Conservation (phyloP, 2,113 vertebrate genomes). For the Haplochromis vanheusdeni region DNA sequence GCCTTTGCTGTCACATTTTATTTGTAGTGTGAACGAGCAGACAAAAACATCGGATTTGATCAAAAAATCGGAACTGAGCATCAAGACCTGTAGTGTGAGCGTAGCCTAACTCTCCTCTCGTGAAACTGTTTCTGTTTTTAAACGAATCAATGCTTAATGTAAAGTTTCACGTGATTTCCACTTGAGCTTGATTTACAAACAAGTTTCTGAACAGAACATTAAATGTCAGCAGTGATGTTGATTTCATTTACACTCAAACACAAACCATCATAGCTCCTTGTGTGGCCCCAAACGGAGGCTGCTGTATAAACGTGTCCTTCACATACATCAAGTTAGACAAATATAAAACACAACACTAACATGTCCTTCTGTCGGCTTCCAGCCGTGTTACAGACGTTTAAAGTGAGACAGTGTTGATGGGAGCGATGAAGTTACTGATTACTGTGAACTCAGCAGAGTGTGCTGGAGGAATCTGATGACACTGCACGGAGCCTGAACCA, state of each 20-base stretch:
- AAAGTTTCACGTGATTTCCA: neutral
- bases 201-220: rapidly evolving
- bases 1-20: too few species aligned
- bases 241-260: neutral
- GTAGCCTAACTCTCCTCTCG: rapidly evolving
- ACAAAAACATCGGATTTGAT: too few species aligned
- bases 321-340: neutral
- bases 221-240: neutral
- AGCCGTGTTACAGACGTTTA: neutral
- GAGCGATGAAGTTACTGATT: neutral
- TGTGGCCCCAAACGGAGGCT: neutral
- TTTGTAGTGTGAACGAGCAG: too few species aligned
- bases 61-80: too few species aligned
- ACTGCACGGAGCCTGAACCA: rapidly evolving
- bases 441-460: neutral
- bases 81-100: too few species aligned
- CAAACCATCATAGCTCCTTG: rapidly evolving
- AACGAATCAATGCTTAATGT: neutral
- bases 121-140: neutral
- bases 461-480: neutral
- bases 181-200: neutral
- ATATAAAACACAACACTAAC: neutral
- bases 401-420: neutral
- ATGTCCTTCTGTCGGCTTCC: neutral
- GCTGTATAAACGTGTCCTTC: neutral